Evolutionary conservation across 92 coral and sea anemone genomes (phyloP).

Genomic region (Epizoanthus scotinus): DNA sequence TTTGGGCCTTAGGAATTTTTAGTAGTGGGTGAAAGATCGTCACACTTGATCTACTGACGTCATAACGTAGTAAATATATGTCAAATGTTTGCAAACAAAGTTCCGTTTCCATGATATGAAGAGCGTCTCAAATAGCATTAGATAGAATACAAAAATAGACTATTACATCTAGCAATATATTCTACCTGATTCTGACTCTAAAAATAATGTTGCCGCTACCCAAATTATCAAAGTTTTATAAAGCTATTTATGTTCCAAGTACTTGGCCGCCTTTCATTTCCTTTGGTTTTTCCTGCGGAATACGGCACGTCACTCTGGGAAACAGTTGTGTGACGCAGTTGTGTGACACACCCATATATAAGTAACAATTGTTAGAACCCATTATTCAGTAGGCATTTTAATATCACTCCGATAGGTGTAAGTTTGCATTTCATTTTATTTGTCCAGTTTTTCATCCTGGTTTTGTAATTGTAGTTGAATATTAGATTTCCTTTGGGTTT

Average conservation of each 20-base stretch:
- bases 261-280: not conserved
- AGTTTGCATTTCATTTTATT: too few relatives aligned
- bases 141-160: conserved; percentile 6
- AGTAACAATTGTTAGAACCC: too few relatives aligned
- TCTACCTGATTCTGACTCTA: not conserved
- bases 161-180: not conserved
- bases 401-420: too few relatives aligned
- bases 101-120: not conserved
- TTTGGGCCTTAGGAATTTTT: not conserved
- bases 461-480: too few relatives aligned
- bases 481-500: too few relatives aligned
- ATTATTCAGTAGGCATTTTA: too few relatives aligned
- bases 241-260: not conserved
- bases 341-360: conserved; percentile 1
- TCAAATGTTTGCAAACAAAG: not conserved
- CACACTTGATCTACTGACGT: conserved; percentile 22
- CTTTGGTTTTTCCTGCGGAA: not conserved
- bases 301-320: not conserved
- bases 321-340: conserved; percentile 19
- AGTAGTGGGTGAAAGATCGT: not conserved
- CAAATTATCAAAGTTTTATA: not conserved
- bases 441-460: too few relatives aligned
- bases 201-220: not conserved
- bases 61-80: not conserved
- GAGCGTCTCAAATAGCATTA: not conserved